Percentiles rank a stretch among this genome's conserved stretches.
Conservation (phyloP, 2,888 invertebrate genomes). For the Drosophila limbata region DNA sequence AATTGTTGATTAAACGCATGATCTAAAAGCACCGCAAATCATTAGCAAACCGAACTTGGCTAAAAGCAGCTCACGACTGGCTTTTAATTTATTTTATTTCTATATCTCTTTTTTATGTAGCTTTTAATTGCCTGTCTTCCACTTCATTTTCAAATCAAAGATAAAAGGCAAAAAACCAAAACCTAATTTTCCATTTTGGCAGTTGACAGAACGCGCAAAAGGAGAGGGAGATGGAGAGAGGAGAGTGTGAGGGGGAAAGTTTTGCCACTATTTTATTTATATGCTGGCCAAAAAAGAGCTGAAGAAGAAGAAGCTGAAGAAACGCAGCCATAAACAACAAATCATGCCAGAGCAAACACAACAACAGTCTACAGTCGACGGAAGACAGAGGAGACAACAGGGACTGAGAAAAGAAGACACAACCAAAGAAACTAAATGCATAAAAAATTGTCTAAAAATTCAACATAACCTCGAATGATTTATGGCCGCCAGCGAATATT, state of each 20-base stretch:
- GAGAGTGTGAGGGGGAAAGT: conserved; percentile 36
- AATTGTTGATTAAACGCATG: conserved; percentile 49
- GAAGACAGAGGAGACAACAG: conserved; percentile 25
- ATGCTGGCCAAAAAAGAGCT: conserved; percentile 45
- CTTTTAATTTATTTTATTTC: conserved; percentile 3
- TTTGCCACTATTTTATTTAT: conserved; percentile 76
- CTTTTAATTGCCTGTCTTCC: conserved; percentile 69
- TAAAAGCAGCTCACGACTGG: conserved; percentile 3
- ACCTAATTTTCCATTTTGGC: conserved; percentile 62
- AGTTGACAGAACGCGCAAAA: conserved; percentile 52
- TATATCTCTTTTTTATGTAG: conserved; percentile 5
- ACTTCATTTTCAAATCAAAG: conserved; percentile 54
- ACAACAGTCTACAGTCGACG: conserved; percentile 30
- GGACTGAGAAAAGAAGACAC: conserved; percentile 3
- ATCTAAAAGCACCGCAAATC: conserved; percentile 28
- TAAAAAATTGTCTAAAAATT: conserved; percentile 80
- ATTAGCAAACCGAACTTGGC: conserved; percentile 10
- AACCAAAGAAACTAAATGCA: conserved; percentile 56
- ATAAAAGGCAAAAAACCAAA: conserved; percentile 7
- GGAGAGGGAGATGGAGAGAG: background rate
- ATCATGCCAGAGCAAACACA: conserved; percentile 74
- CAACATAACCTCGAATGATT: conserved; percentile 84
- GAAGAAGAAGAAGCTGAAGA: conserved; percentile 20
- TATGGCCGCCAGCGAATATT: conserved; percentile 83
- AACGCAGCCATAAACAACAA: conserved; percentile 78